phyloP scores from a whole-genome alignment of 2,888 invertebrate species.

The Stenolophus ochropezus region DNA sequence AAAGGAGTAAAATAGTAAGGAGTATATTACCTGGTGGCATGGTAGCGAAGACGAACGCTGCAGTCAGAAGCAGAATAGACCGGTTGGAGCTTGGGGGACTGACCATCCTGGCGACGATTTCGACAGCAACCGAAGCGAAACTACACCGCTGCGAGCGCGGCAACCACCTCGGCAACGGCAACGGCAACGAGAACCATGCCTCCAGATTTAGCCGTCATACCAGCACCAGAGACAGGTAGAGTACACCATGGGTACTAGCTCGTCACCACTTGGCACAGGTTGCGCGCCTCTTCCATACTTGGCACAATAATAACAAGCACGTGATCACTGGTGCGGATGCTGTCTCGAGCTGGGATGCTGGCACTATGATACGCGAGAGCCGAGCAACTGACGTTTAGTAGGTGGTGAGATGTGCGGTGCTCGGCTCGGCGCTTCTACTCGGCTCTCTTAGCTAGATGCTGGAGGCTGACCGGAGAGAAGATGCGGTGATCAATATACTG shows the following conservation, averaged over 20 bases:
- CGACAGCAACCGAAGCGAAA: slow-evolving; percentile 17
- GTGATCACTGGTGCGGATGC: slow-evolving; percentile 42
- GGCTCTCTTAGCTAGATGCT: background rate
- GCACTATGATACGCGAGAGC: slow-evolving; percentile 4
- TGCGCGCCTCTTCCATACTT: slow-evolving; percentile 21
- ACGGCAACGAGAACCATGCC: slow-evolving; percentile 63
- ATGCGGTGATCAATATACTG: slow-evolving; percentile 56
- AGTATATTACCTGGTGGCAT: slow-evolving; percentile 71
- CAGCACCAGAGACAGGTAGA: slow-evolving; percentile 62
- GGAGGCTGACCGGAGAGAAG: slow-evolving; percentile 24
- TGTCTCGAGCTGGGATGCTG: background rate
- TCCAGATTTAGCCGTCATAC: slow-evolving; percentile 72
- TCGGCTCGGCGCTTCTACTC: background rate
- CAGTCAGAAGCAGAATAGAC: slow-evolving; percentile 67
- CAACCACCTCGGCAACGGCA: slow-evolving; percentile 30
- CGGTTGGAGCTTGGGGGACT: slow-evolving; percentile 42
- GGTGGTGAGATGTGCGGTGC: background rate
- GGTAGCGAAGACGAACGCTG: slow-evolving; percentile 70
- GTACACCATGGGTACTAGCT: slow-evolving; percentile 62
- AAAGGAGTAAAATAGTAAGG: background rate
- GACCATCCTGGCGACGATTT: slow-evolving; percentile 53
- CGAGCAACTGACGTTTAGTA: background rate
- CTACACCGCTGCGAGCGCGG: slow-evolving; percentile 51
- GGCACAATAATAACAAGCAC: background rate
- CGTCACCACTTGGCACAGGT: background rate